A percentile compares a stretch with the other conserved stretches of the same genome.
Evolutionary conservation across 2,113 vertebrate genomes (phyloP).

Genomic region (Steatornis caripensis): DNA sequence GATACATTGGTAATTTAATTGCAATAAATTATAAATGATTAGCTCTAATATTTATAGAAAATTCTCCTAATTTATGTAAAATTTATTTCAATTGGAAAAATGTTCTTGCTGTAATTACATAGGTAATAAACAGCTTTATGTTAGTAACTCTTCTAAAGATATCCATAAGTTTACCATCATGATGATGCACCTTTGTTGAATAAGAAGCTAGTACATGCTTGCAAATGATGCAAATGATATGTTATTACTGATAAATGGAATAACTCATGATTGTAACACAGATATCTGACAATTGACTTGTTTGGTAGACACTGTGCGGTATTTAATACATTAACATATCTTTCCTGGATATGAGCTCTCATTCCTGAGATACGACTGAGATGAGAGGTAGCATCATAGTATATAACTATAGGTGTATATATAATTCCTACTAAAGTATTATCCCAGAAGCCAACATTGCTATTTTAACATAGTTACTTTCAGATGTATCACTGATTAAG

Average conservation of each 20-base stretch:
- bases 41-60: not conserved
- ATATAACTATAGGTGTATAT: not conserved
- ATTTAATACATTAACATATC: not conserved
- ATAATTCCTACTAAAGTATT: not conserved
- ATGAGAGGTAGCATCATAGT: not conserved
- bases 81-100: not conserved
- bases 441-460: not conserved
- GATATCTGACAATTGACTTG: not conserved
- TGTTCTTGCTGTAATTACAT: not conserved
- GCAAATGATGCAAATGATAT: not conserved
- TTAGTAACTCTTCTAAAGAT: not conserved
- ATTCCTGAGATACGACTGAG: not conserved
- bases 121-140: not conserved
- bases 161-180: not conserved
- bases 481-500: not conserved
- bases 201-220: not conserved
- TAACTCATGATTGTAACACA: not conserved
- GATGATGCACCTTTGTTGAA: not conserved
- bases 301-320: not conserved
- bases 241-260: not conserved
- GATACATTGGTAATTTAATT: not conserved
- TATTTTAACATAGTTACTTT: not conserved
- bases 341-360: not conserved
- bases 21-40: not conserved
- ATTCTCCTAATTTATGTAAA: not conserved